phyloP scores from a whole-genome alignment of 1,140 invertebrate genomes.

The Drosophila jambulina region DNA sequence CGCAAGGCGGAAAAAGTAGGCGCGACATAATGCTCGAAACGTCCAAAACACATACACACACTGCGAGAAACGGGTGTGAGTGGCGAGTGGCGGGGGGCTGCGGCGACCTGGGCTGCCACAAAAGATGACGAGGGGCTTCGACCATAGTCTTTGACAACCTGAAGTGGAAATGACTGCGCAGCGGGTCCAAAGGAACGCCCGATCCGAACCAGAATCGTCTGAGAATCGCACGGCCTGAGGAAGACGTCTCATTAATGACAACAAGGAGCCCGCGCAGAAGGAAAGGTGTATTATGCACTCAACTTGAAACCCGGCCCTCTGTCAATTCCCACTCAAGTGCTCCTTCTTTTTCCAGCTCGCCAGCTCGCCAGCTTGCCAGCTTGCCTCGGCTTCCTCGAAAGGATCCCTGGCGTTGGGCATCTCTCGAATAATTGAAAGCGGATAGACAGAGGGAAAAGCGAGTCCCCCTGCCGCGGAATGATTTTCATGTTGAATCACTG shows the following conservation, averaged over 20 bases:
- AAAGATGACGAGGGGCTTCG: slow-evolving; percentile 68
- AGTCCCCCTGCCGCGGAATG: slow-evolving; percentile 30
- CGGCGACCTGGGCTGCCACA: slow-evolving; percentile 53
- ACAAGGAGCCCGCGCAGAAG: slow-evolving; percentile 76
- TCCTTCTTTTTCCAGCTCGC: slow-evolving; percentile 24
- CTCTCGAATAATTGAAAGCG: slow-evolving; percentile 66
- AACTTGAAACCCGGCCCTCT: slow-evolving; percentile 59
- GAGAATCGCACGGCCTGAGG: slow-evolving; percentile 45
- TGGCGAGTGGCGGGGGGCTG: neutral
- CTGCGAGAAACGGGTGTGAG: slow-evolving; percentile 13
- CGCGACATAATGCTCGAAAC: slow-evolving; percentile 80
- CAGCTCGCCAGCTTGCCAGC: slow-evolving; percentile 7
- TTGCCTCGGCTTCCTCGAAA: slow-evolving; percentile 64
- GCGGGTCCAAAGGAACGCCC: slow-evolving; percentile 23
- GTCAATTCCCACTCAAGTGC: slow-evolving; percentile 71
- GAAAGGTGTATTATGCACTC: slow-evolving; percentile 81
- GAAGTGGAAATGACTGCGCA: slow-evolving; percentile 79
- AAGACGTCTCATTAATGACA: slow-evolving; percentile 84
- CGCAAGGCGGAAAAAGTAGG: slow-evolving; percentile 72
- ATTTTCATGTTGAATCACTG: slow-evolving; percentile 65
- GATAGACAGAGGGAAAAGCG: slow-evolving; percentile 36
- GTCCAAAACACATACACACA: slow-evolving; percentile 64
- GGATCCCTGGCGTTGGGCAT: slow-evolving; percentile 65
- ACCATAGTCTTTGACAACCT: slow-evolving; percentile 70
- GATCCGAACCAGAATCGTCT: slow-evolving; percentile 31